Conservation (phyloP, 2,888 invertebrate species). For the Exocentrus adspersus region DNA sequence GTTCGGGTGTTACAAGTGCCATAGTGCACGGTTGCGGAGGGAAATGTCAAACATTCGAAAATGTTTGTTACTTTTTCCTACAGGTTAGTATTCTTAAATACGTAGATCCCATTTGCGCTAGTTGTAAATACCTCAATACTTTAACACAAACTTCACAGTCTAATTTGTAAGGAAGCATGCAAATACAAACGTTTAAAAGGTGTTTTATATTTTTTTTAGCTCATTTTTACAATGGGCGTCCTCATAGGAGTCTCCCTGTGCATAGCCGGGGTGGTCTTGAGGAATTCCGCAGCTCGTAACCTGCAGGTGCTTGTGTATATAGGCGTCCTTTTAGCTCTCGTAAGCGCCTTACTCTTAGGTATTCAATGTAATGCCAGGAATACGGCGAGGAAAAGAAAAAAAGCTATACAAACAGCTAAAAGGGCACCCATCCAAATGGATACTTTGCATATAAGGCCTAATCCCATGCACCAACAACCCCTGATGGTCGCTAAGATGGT, state of each 20-base stretch:
- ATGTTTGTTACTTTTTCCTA: conserved; percentile 76
- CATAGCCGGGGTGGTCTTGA: conserved; percentile 72
- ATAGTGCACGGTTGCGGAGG: conserved; percentile 76
- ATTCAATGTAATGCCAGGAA: conserved; percentile 71
- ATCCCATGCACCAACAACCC: conserved; percentile 43
- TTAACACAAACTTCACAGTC: too few species aligned
- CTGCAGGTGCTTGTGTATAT: conserved; percentile 75
- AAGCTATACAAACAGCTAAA: conserved; percentile 53
- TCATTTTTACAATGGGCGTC: conserved; percentile 74
- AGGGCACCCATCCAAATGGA: conserved; percentile 57
- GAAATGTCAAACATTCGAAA: conserved; percentile 76
- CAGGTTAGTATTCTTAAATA: conserved; percentile 63
- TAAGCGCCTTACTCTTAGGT: conserved; percentile 70
- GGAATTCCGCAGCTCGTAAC: conserved; percentile 72
- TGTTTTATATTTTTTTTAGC: conserved; percentile 64
- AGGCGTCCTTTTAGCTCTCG: conserved; percentile 70
- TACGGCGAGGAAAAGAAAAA: conserved; percentile 54
- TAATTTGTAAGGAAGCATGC: too few species aligned
- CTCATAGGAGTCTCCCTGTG: conserved; percentile 73
- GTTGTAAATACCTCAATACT: too few species aligned
- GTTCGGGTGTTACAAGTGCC: conserved; percentile 62
- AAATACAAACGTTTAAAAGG: too few species aligned
- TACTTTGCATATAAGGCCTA: conserved; percentile 47
- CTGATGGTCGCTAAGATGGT: conserved; percentile 32
- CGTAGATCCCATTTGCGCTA: neutral